These are phyloP conservation scores for Hypercompe scribonia DNA, from an alignment of 2,888 invertebrate genomes.

Conservation along the genomic window DNA sequence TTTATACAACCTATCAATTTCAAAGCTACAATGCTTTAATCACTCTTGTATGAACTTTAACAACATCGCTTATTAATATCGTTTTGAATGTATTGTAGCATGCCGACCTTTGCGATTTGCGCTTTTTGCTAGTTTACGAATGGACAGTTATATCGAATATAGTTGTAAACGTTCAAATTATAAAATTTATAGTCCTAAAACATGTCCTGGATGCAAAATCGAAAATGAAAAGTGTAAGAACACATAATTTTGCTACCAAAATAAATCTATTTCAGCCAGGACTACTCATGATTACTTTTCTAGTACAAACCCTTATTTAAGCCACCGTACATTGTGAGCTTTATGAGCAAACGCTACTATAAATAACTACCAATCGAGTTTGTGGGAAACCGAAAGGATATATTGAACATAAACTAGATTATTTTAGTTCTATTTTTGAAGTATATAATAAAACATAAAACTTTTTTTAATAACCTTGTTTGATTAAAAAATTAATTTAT, in stretches of 20 bases:
- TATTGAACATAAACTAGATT: not conserved
- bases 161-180: not conserved
- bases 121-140: not conserved
- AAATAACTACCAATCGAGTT: not conserved
- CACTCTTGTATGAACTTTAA: constrained; percentile 20
- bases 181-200: not conserved
- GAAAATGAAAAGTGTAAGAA: not conserved
- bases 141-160: not conserved
- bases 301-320: not conserved
- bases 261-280: not conserved
- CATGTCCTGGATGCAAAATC: not conserved
- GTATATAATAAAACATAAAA: not conserved
- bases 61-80: constrained; percentile 18
- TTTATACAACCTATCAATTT: constrained; percentile 45
- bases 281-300: not conserved
- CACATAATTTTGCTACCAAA: not conserved
- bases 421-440: not conserved
- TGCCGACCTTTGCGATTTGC: not conserved
- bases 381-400: no score
- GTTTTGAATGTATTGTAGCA: not conserved
- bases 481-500: not conserved
- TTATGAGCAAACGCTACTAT: not conserved
- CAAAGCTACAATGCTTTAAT: constrained; percentile 35
- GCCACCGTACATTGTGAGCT: not conserved
- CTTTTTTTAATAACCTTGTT: not conserved